These are phyloP conservation scores for Chaenodraco wilsoni DNA, from an alignment of 2,797 vertebrate genomes.

Conservation along the genomic window DNA sequence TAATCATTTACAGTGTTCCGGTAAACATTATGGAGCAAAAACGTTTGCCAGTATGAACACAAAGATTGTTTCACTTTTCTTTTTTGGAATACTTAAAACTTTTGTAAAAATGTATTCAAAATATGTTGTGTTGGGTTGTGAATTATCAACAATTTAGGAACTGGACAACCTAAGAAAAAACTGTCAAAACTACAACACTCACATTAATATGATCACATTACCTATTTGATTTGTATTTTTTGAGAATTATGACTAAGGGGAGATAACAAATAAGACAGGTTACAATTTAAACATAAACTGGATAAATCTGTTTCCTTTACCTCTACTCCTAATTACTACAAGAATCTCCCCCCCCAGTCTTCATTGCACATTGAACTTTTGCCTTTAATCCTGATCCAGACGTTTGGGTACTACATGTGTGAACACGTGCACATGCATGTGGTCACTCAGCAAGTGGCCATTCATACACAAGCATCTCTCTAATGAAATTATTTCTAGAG, in stretches of 20 bases:
- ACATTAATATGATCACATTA: no score
- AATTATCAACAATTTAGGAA: no score
- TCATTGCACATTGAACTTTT: constrained; percentile 1
- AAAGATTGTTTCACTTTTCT: no score
- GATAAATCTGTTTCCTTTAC: background rate
- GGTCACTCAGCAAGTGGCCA: constrained; percentile 11
- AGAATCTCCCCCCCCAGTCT: background rate
- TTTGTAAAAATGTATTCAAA: no score
- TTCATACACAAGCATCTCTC: constrained; percentile 1
- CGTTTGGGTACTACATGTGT: background rate
- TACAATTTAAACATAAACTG: background rate
- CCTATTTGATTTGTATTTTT: background rate
- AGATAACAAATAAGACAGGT: background rate
- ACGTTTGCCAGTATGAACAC: background rate
- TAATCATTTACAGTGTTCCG: constrained; percentile 18
- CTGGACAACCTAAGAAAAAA: no score
- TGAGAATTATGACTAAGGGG: background rate
- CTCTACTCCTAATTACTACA: background rate
- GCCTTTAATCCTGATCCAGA: background rate
- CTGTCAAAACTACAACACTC: no score
- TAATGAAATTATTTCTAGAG: constrained; percentile 31
- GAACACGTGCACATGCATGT: constrained; percentile 6
- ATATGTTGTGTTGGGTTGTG: no score
- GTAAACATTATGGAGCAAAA: no score
- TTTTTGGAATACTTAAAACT: no score